Percentiles rank a stretch among this genome's conserved stretches.
These are phyloP conservation scores for Caenorhabditis doughertyi DNA, from an alignment of 2,888 invertebrate species.

Conservation along the genomic window DNA sequence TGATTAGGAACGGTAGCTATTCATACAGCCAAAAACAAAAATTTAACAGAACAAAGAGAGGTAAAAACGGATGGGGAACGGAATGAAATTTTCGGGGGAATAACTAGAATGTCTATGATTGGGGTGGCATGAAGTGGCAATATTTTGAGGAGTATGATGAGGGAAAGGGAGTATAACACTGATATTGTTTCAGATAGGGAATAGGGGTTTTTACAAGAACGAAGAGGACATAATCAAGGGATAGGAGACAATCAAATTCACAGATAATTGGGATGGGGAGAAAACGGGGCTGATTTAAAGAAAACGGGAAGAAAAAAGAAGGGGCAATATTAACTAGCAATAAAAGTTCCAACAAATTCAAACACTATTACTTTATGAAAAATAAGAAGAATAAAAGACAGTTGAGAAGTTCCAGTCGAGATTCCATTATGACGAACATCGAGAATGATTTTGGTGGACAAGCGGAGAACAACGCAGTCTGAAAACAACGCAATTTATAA, in stretches of 20 bases:
- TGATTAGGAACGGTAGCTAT: neutral
- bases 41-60: constrained; percentile 13
- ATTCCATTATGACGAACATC: constrained; percentile 47
- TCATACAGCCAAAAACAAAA: constrained; percentile 20
- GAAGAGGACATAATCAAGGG: neutral
- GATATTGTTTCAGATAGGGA: constrained; percentile 13
- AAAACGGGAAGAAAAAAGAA: neutral
- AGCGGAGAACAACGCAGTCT: constrained; percentile 17
- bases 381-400: neutral
- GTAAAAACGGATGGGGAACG: neutral
- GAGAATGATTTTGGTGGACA: constrained; percentile 29
- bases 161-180: neutral
- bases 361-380: constrained; percentile 44
- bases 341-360: constrained; percentile 14
- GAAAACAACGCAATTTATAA: neutral
- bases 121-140: constrained; percentile 39
- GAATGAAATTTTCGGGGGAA: constrained; percentile 4
- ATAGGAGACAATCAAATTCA: constrained; percentile 38
- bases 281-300: neutral
- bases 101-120: constrained; percentile 33
- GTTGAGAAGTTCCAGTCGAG: constrained; percentile 16
- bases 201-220: constrained; percentile 21
- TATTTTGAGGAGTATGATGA: neutral
- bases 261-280: constrained; percentile 24
- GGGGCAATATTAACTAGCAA: constrained; percentile 12